phyloP scores from a whole-genome alignment of 2,888 invertebrate species.

The Ariolimax columbianus region DNA sequence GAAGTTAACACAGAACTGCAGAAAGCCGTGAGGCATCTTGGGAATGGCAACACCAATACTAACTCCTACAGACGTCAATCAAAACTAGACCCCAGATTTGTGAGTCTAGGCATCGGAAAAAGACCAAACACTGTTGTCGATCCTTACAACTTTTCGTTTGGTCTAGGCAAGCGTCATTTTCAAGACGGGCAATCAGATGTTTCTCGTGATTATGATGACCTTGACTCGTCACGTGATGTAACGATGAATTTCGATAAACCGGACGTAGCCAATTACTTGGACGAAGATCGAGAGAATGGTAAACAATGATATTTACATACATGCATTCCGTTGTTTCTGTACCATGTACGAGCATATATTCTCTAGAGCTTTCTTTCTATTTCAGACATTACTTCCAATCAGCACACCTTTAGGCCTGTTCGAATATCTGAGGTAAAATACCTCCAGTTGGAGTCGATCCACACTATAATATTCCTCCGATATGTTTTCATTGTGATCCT shows the following conservation, averaged over 20 bases:
- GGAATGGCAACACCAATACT: background rate
- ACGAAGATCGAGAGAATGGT: too few species aligned
- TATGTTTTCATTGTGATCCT: too few species aligned
- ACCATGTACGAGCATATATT: too few species aligned
- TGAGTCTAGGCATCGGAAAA: slow-evolving; percentile 22
- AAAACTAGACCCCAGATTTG: background rate
- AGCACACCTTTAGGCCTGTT: too few species aligned
- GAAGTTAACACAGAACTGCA: slow-evolving; percentile 19
- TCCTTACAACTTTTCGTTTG: background rate
- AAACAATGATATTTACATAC: background rate
- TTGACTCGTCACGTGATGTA: too few species aligned
- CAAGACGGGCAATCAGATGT: background rate
- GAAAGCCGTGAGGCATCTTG: background rate
- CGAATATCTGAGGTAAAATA: too few species aligned
- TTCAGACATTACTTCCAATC: too few species aligned
- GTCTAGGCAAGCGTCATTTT: background rate
- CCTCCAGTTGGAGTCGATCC: too few species aligned
- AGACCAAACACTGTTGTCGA: background rate
- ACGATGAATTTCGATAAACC: background rate
- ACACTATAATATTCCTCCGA: too few species aligned
- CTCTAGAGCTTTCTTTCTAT: too few species aligned
- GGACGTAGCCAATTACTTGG: background rate
- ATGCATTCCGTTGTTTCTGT: too few species aligned
- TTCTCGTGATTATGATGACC: too few species aligned
- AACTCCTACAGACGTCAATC: background rate